Evolutionary conservation across 2,888 invertebrate genomes (phyloP), one percentile per base, ranked within the genome.

Genomic region (Nephrotoma appendiculata): DNA sequence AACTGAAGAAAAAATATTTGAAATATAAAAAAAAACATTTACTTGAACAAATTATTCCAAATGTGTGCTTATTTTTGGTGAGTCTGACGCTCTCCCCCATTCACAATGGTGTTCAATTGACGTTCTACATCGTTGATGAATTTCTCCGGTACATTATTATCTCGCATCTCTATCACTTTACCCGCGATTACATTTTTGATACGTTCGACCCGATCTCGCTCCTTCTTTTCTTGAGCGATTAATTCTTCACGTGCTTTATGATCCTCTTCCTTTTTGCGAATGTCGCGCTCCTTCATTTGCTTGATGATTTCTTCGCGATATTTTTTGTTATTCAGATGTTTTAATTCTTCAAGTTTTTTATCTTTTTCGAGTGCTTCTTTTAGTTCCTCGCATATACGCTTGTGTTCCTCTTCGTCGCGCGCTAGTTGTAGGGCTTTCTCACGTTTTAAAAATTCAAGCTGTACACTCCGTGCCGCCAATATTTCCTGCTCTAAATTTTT

Each of bases 121-220:
- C 88, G 88, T 87, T 92, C 91, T 31, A 92, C 91, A 88, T 92
- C 91, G 83, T 90, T 91, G 6, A 92, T 89, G 87, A 91, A 91
- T 86, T 91, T 91, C 6, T 91, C 91, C 0, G 92, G 92, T 86
- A 92, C 88, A 48, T 91, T 91, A 2, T 91, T 91, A 5, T 90
- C 89, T 1, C 91, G 89, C 92, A 92, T 91, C 42, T 90, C 89
- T 1, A 89, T 89, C 44, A 92, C 89, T 88, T 92, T 92, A 0
- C 90, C 88, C 87, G 89, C 89, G 86, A 92, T 92, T 3, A 92
- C 90, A 41, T 90, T 89, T 41, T 89, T 89, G 86, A 92, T 90
- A 86, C 91, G 92, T 15, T 89, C 89, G 86, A 91, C 90, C 0
- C 92, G 90, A 87, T 90, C 89, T 4, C 90, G 89, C 88, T 92